These are phyloP conservation scores for Chiloscyllium plagiosum DNA, from an alignment of 2,113 vertebrate species.

Conservation along the genomic window DNA sequence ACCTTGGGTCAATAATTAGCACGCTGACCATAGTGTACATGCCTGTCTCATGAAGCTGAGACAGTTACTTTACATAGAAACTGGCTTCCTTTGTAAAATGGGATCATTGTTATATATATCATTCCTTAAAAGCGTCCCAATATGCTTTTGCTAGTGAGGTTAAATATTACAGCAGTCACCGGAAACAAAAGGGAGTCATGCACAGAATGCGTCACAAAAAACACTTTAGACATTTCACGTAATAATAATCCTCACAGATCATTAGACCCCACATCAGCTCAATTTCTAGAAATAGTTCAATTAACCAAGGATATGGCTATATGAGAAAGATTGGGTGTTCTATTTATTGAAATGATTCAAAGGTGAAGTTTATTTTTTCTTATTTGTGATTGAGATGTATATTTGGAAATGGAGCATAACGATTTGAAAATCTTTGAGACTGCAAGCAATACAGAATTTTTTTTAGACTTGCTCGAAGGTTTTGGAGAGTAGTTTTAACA, in stretches of 20 bases:
- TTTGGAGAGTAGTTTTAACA: background rate
- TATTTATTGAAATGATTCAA: background rate
- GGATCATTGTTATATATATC: too few species aligned
- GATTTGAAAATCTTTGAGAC: background rate
- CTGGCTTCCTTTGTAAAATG: too few species aligned
- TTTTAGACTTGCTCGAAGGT: background rate
- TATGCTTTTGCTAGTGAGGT: background rate
- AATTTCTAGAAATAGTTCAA: background rate
- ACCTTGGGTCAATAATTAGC: too few species aligned
- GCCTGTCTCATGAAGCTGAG: too few species aligned
- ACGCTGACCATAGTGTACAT: too few species aligned
- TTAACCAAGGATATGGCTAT: background rate
- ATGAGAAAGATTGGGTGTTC: background rate
- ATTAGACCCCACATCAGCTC: background rate
- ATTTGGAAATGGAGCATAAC: background rate
- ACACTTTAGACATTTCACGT: background rate
- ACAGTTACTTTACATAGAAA: too few species aligned
- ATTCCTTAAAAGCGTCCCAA: background rate
- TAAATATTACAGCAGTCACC: background rate
- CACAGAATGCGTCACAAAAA: background rate
- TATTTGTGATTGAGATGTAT: background rate
- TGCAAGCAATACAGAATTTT: background rate
- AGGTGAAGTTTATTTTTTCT: background rate
- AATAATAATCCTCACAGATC: background rate
- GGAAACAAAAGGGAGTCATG: background rate